Conservation (phyloP, 2,113 vertebrate genomes). For the Burhinus bistriatus region DNA sequence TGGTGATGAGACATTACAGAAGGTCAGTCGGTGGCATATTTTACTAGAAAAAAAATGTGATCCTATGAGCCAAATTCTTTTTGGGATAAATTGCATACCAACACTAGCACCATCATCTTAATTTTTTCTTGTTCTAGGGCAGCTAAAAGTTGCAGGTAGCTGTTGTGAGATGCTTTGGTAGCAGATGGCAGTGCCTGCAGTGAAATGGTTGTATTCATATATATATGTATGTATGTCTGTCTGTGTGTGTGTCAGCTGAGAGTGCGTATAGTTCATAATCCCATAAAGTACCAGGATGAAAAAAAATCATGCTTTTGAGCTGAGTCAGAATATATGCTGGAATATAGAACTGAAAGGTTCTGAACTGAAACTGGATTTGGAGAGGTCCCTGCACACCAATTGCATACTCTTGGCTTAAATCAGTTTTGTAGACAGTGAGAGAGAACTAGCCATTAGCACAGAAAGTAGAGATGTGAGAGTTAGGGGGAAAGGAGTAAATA, state of each 20-base stretch:
- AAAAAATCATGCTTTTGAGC: not conserved
- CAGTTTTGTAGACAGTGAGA: not conserved
- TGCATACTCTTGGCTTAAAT: not conserved
- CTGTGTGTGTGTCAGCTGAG: not conserved
- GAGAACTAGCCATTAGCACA: not conserved
- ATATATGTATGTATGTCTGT: fast-evolving
- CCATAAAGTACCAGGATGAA: not conserved
- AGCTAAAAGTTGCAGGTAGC: not conserved
- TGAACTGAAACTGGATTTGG: not conserved
- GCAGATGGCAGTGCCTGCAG: not conserved
- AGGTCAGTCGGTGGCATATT: not conserved
- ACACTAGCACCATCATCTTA: not conserved
- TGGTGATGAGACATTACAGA: not conserved
- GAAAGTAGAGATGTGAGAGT: not conserved
- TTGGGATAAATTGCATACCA: not conserved
- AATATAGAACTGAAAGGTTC: not conserved
- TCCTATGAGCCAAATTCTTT: not conserved
- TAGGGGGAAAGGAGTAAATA: not conserved
- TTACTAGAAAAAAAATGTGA: not conserved
- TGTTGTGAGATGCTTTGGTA: not conserved
- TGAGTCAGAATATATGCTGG: not conserved
- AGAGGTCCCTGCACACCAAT: not conserved
- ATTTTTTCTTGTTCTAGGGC: not conserved
- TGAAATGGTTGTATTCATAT: not conserved
- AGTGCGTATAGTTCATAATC: not conserved